These are phyloP conservation scores for Brachionus paranguensis DNA, from an alignment of 1,140 invertebrate species.

Conservation along the genomic window DNA sequence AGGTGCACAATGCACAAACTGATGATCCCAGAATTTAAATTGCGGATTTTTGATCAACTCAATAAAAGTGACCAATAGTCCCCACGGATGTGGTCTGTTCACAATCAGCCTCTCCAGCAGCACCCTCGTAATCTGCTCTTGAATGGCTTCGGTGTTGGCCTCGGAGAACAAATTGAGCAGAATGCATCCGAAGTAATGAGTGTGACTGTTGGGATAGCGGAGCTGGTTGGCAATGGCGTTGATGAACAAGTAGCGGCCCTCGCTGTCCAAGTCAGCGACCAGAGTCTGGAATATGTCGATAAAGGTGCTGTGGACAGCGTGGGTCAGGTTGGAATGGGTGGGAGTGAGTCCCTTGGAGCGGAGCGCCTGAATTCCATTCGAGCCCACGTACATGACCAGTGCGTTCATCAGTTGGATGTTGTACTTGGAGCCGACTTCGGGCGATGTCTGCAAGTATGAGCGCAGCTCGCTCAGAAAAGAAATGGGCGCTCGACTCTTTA, in stretches of 20 bases:
- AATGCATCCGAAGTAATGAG: slow-evolving; percentile 97
- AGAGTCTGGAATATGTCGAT: slow-evolving; percentile 99
- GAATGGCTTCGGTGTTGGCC: slow-evolving; percentile 91
- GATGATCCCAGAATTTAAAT: slow-evolving; percentile 99
- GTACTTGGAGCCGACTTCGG: slow-evolving; percentile 10
- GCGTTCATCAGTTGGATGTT: slow-evolving; percentile 38
- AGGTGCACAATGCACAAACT: slow-evolving; percentile 96
- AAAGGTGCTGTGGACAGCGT: slow-evolving; percentile 87
- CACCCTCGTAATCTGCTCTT: slow-evolving; percentile 74
- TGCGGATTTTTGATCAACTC: slow-evolving; percentile 95
- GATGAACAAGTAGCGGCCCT: slow-evolving; percentile 86
- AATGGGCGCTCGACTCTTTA: slow-evolving; percentile 86
- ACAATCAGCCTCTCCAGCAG: slow-evolving; percentile 92
- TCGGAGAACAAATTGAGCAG: slow-evolving; percentile 94
- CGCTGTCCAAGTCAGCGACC: slow-evolving; percentile 90
- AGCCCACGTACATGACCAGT: slow-evolving; percentile 18
- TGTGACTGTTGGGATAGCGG: slow-evolving; percentile 96
- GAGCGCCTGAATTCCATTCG: slow-evolving; percentile 60
- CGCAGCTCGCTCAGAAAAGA: slow-evolving; percentile 86
- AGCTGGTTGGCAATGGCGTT: slow-evolving; percentile 98
- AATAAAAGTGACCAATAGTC: slow-evolving; percentile 94
- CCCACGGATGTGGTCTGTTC: slow-evolving; percentile 97
- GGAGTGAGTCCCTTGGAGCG: slow-evolving; percentile 74
- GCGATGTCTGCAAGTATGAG: slow-evolving; percentile 23
- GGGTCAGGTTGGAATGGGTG: slow-evolving; percentile 69